phyloP scores from a whole-genome alignment of 2,113 vertebrate species.

The Brachypteracias leptosomus region DNA sequence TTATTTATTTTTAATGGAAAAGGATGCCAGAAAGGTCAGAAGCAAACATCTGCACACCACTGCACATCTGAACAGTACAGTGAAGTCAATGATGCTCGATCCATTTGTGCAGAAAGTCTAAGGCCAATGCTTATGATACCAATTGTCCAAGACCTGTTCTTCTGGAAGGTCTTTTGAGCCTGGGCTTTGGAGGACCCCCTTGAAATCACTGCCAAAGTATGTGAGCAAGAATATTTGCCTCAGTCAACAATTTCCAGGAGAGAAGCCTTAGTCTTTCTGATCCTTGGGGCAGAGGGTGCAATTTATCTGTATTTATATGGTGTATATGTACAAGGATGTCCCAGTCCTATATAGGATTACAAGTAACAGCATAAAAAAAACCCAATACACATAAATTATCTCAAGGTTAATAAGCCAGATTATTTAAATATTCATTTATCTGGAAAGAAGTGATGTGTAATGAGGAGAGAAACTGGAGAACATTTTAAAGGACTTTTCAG shows the following conservation, averaged over 20 bases:
- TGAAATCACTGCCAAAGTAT: not conserved
- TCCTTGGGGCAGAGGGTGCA: not conserved
- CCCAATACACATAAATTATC: not conserved
- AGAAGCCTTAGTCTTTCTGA: not conserved
- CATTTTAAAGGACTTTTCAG: not conserved
- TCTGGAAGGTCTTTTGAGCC: not conserved
- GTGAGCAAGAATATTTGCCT: not conserved
- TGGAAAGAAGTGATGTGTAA: no score
- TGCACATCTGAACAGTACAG: not conserved
- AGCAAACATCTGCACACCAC: not conserved
- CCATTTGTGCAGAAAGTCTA: not conserved
- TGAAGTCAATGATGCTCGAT: not conserved
- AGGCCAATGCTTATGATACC: not conserved
- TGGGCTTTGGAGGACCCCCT: not conserved
- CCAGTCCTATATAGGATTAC: not conserved
- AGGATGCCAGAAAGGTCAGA: conserved; percentile 7
- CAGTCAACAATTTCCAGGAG: not conserved
- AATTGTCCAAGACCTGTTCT: not conserved
- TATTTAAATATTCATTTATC: no score
- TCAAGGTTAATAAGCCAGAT: not conserved
- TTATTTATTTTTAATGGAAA: conserved; percentile 31
- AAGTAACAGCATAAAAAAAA: not conserved
- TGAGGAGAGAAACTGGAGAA: not conserved
- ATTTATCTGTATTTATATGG: not conserved
- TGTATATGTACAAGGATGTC: not conserved